Evolutionary conservation across 2,797 vertebrate genomes (phyloP).

Genomic region (Rhabdomys pumilio): DNA sequence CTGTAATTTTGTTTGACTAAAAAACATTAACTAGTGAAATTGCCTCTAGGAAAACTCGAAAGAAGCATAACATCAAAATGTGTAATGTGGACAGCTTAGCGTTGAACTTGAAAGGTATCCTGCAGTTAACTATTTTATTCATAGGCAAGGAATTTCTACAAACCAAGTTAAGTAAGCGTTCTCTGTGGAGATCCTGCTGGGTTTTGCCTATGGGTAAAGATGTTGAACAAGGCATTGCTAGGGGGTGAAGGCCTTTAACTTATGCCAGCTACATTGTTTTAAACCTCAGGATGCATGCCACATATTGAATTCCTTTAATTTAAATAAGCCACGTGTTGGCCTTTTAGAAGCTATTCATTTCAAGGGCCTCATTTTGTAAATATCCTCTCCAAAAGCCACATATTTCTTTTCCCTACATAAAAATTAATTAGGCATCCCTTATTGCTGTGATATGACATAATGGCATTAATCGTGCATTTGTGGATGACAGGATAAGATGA

Average conservation of each 20-base stretch:
- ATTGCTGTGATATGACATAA: slow-evolving; percentile 74
- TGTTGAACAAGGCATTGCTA: slow-evolving; percentile 80
- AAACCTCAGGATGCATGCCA: slow-evolving; percentile 86
- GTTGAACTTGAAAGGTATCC: slow-evolving; percentile 88
- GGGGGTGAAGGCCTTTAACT: slow-evolving; percentile 85
- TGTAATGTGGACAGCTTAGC: slow-evolving; percentile 87
- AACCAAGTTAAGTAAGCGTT: slow-evolving; percentile 87
- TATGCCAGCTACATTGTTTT: slow-evolving; percentile 85
- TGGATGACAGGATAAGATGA: slow-evolving; percentile 22
- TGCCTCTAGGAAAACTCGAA: slow-evolving; percentile 88
- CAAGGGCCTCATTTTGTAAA: slow-evolving; percentile 66
- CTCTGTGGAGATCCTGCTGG: slow-evolving; percentile 88
- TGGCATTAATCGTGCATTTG: slow-evolving; percentile 58
- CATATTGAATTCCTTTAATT: slow-evolving; percentile 74
- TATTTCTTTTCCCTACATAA: slow-evolving; percentile 69
- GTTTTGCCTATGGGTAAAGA: slow-evolving; percentile 88
- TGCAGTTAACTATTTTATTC: slow-evolving; percentile 89
- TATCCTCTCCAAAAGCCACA: slow-evolving; percentile 67
- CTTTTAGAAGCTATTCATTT: slow-evolving; percentile 76
- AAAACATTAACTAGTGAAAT: slow-evolving; percentile 87
- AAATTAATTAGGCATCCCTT: slow-evolving; percentile 81
- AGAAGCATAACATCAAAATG: slow-evolving; percentile 85
- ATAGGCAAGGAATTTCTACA: slow-evolving; percentile 86
- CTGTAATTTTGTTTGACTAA: slow-evolving; percentile 85
- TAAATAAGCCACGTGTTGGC: slow-evolving; percentile 70